phyloP scores from a whole-genome alignment of 1,140 invertebrate species.

The Eriosoma lanigerum region DNA sequence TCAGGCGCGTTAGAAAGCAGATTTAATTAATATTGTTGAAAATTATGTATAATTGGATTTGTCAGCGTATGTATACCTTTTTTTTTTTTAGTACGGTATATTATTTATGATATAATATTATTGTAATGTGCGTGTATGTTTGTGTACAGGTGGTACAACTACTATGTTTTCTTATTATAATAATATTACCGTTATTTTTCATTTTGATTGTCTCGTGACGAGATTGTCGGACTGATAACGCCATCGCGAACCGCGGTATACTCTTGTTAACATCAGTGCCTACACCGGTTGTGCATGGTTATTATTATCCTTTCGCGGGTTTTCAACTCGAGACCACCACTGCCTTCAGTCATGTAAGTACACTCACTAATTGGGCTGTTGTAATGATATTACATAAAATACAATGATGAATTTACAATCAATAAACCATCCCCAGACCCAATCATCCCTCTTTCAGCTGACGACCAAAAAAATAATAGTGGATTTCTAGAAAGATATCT shows the following conservation, averaged over 20 bases:
- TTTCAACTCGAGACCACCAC: neutral
- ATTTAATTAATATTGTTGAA: slow-evolving; percentile 4
- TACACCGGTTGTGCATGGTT: neutral
- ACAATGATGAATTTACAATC: no score
- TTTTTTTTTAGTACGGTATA: no score
- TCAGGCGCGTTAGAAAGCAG: neutral
- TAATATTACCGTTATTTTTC: slow-evolving; percentile 19
- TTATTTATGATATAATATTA: neutral
- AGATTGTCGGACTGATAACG: slow-evolving; percentile 23
- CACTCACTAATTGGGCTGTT: no score
- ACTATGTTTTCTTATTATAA: slow-evolving; percentile 8
- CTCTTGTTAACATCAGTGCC: slow-evolving; percentile 4
- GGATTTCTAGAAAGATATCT: no score
- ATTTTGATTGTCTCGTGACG: slow-evolving; percentile 40
- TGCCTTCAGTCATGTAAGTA: no score
- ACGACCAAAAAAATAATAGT: no score
- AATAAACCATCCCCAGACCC: no score
- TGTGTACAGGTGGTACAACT: no score
- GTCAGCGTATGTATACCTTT: neutral
- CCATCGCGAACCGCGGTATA: neutral
- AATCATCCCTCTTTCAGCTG: no score
- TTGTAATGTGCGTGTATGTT: neutral
- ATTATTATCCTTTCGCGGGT: neutral
- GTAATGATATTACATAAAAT: no score
- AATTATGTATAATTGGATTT: slow-evolving; percentile 22